These are phyloP conservation scores for Chelon labrosus DNA, from an alignment of 2,797 vertebrate species.

Conservation along the genomic window DNA sequence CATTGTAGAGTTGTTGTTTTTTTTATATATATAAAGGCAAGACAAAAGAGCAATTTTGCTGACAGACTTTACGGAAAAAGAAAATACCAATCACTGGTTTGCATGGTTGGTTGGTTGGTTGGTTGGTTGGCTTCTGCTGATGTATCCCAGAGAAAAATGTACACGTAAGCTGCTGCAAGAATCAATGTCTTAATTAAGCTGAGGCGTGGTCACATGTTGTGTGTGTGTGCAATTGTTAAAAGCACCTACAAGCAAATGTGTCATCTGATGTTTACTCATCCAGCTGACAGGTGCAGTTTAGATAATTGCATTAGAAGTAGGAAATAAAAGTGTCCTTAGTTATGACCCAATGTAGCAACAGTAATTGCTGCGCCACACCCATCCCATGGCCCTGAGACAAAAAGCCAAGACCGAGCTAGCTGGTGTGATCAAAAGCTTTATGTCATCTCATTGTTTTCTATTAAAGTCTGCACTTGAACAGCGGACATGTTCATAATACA, in stretches of 20 bases:
- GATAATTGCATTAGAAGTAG: background rate
- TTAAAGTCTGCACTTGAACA: background rate
- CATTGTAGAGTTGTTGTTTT: slow-evolving; percentile 45
- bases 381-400: background rate
- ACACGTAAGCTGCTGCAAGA: too few relatives aligned
- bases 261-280: background rate
- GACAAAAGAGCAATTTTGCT: slow-evolving; percentile 55
- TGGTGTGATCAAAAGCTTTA: background rate
- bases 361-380: background rate
- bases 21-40: slow-evolving; percentile 26
- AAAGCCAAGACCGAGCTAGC: background rate
- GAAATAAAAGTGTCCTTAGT: background rate
- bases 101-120: slow-evolving; percentile 23
- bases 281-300: slow-evolving; percentile 4
- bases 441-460: background rate
- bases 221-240: background rate
- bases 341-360: background rate
- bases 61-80: slow-evolving; percentile 63
- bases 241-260: background rate
- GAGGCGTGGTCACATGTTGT: slow-evolving; percentile 1
- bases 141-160: slow-evolving; percentile 24
- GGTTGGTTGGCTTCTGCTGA: slow-evolving; percentile 32
- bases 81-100: slow-evolving; percentile 43
- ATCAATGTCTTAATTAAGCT: slow-evolving; percentile 7
- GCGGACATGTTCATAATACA: too few relatives aligned